Evolutionary conservation across 2,113 vertebrate species (phyloP), one percentile per base, ranked within the genome.

Genomic region (Dromaius novaehollandiae): DNA sequence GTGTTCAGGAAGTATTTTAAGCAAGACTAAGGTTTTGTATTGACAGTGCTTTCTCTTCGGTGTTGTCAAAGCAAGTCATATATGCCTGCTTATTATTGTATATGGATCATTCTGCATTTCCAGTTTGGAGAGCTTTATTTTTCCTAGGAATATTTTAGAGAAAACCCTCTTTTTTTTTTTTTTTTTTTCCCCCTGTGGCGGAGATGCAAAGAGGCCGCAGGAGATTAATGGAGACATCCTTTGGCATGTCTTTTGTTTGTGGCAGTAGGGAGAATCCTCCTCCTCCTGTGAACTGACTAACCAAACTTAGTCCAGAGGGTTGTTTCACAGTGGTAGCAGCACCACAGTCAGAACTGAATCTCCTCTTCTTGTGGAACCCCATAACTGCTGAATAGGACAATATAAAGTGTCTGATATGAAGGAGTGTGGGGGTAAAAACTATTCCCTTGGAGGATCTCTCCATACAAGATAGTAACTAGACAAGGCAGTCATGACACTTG

Each of bases 151-250:
- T 69, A 6, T 22, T 32, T 66, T 66, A 66, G 30, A 60, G 51
- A 70, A 11, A 17, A 16, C 1, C 0, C 1, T 9, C n/a, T 53
- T 63, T 76, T 69, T 60, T 69, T 3, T 40, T 13, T 6, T 38
- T 58, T 64, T n/a, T 38, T 38, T 38, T 38, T 8, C 38, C 38
- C 38, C 46, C 46, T 48, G 46, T 48, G 46, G 46, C 18, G 8
- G 46, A 19, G 46, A 19, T 48, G 46, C 46, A 48, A 12, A 48
- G 46, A 19, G 46, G 18, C 17, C 18, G 4, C 46, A 48, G 46
- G 46, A 48, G 24, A 9, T 91, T 46, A 87, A 61, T 61, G 40
- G 55, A 51, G 46, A 48, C 46, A 19, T 48, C 18, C 46, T 87
- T 74, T 53, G 44, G 21, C 28, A 8, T 28, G 5, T 90, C 71